Conservation (phyloP, 2,888 invertebrate species). For the Agrenia bidenticulata region DNA sequence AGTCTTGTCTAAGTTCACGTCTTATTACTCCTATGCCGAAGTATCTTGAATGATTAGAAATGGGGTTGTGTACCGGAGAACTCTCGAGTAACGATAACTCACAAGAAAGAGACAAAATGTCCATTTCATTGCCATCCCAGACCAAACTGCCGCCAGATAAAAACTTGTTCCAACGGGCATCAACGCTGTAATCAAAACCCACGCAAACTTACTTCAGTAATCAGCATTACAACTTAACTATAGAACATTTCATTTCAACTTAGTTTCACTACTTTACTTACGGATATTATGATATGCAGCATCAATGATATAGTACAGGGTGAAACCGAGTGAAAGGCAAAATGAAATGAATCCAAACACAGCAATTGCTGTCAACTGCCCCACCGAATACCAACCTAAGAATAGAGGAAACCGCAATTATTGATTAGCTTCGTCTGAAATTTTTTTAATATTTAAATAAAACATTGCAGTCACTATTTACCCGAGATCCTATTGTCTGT, state of each 20-base stretch:
- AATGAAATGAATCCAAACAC: slow-evolving; percentile 48
- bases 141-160: slow-evolving; percentile 53
- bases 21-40: neutral
- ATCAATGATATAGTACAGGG: slow-evolving; percentile 52
- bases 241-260: slow-evolving; percentile 7
- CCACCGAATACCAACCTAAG: slow-evolving; percentile 46
- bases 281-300: slow-evolving; percentile 53
- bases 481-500: slow-evolving; percentile 46
- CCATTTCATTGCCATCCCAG: slow-evolving; percentile 53
- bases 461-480: slow-evolving; percentile 12
- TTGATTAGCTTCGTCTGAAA: no score
- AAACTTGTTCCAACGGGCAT: slow-evolving; percentile 49
- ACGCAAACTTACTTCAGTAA: no score
- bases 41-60: slow-evolving; percentile 51
- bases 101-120: slow-evolving; percentile 43
- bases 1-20: no score
- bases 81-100: slow-evolving; percentile 48
- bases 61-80: slow-evolving; percentile 49
- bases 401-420: neutral
- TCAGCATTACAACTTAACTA: neutral
- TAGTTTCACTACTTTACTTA: slow-evolving; percentile 37
- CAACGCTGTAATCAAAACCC: slow-evolving; percentile 49
- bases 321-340: slow-evolving; percentile 47
- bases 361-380: slow-evolving; percentile 45
- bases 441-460: slow-evolving; percentile 1